These are phyloP conservation scores for Colletes latitarsis DNA, from an alignment of 1,140 invertebrate species.

Conservation along the genomic window DNA sequence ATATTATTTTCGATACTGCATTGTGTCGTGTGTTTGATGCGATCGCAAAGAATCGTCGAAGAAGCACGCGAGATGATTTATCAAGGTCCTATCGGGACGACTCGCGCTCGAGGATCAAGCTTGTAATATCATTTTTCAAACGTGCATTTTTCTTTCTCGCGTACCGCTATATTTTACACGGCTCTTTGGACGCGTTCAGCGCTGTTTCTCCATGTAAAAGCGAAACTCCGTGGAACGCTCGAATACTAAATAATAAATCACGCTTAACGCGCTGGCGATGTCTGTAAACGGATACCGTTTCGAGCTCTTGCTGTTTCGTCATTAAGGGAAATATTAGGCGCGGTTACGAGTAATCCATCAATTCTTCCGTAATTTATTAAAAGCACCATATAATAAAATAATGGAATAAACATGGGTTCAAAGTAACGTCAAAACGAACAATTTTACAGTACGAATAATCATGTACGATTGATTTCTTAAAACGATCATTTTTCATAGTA, in stretches of 20 bases:
- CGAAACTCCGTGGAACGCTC: background rate
- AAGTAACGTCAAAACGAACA: too few relatives aligned
- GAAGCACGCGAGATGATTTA: slow-evolving; percentile 20
- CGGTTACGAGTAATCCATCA: background rate
- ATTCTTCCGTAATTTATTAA: too few relatives aligned
- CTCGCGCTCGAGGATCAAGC: background rate
- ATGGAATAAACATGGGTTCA: too few relatives aligned
- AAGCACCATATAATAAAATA: too few relatives aligned
- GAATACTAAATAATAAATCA: slow-evolving; percentile 10
- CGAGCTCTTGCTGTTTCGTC: background rate
- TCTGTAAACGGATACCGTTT: background rate
- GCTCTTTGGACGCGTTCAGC: background rate
- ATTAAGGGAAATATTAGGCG: background rate
- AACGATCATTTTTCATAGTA: too few relatives aligned
- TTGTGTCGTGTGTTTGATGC: background rate
- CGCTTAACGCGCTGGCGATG: background rate
- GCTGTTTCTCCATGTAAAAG: background rate
- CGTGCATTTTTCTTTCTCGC: background rate
- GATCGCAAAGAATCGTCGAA: background rate
- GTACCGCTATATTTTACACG: background rate
- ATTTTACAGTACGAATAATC: too few relatives aligned
- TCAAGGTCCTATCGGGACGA: background rate
- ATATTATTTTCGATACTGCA: background rate
- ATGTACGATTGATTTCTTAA: too few relatives aligned
- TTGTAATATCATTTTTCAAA: slow-evolving; percentile 23